Percentiles rank a stretch among this genome's conserved stretches.
Evolutionary conservation across 2,113 vertebrate genomes (phyloP).

Genomic region (Pardalotus punctatus): DNA sequence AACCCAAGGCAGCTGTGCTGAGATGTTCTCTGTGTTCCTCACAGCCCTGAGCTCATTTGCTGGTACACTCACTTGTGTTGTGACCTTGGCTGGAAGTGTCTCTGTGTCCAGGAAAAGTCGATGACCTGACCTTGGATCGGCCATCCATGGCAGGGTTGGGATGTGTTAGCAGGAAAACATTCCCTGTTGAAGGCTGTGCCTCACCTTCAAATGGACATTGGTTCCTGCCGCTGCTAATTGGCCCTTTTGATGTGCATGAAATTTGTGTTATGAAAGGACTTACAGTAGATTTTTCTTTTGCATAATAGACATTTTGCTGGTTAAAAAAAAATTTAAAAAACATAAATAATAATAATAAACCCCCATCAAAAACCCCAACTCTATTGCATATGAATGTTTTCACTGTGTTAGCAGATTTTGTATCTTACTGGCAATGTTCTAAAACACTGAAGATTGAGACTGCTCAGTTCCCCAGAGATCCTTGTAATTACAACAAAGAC

Average conservation of each 20-base stretch:
- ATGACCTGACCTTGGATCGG: background rate
- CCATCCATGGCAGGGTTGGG: background rate
- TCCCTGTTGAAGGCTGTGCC: background rate
- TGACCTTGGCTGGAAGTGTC: background rate
- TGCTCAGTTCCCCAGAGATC: slow-evolving; percentile 20
- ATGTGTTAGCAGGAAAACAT: background rate
- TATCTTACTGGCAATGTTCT: slow-evolving; percentile 8
- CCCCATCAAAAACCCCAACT: background rate
- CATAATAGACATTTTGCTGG: background rate
- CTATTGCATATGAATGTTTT: background rate
- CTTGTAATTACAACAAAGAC: slow-evolving; percentile 30
- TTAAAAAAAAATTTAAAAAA: background rate
- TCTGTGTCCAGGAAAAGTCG: background rate
- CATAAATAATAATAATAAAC: background rate
- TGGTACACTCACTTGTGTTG: background rate
- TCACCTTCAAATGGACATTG: background rate
- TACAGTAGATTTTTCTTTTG: background rate
- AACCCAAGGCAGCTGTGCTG: background rate
- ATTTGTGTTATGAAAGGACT: background rate
- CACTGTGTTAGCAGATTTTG: slow-evolving; percentile 14
- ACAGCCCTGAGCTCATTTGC: background rate
- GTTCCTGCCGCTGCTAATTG: background rate
- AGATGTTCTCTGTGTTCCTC: background rate
- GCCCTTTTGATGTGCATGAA: background rate
- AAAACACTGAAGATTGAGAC: slow-evolving; percentile 12